phyloP scores from a whole-genome alignment of 2,888 invertebrate genomes.

The Creontiades dilutus region DNA sequence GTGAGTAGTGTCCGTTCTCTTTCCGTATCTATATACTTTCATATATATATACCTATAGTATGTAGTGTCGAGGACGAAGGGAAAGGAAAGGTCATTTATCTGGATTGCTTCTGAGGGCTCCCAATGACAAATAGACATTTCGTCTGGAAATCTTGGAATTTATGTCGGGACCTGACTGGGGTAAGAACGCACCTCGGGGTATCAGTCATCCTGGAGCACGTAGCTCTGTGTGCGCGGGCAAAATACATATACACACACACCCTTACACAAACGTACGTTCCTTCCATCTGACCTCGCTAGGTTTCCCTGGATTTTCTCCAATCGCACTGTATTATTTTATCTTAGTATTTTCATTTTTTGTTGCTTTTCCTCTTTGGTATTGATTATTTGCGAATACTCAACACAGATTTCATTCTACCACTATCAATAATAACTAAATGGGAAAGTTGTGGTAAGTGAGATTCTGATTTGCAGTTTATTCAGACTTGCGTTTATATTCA shows the following conservation, averaged over 20 bases:
- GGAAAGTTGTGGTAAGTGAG: no score
- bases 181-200: slow-evolving; percentile 74
- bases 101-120: slow-evolving; percentile 75
- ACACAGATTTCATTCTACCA: neutral
- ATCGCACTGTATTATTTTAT: neutral
- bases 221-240: slow-evolving; percentile 62
- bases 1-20: neutral
- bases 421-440: no score
- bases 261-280: slow-evolving; percentile 39
- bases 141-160: slow-evolving; percentile 76
- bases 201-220: slow-evolving; percentile 71
- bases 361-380: neutral
- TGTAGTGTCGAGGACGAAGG: slow-evolving; percentile 10
- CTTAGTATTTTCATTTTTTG: neutral
- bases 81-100: slow-evolving; percentile 75
- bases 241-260: slow-evolving; percentile 55
- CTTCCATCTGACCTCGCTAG: slow-evolving; percentile 49
- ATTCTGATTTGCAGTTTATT: no score
- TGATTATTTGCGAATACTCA: neutral
- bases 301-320: slow-evolving; percentile 1
- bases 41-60: slow-evolving; percentile 60
- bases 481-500: no score
- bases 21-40: slow-evolving; percentile 38
- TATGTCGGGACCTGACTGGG: slow-evolving; percentile 76
- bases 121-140: slow-evolving; percentile 76